phyloP scores from a whole-genome alignment of 2,888 invertebrate genomes.

The Trichopria drosophilae region DNA sequence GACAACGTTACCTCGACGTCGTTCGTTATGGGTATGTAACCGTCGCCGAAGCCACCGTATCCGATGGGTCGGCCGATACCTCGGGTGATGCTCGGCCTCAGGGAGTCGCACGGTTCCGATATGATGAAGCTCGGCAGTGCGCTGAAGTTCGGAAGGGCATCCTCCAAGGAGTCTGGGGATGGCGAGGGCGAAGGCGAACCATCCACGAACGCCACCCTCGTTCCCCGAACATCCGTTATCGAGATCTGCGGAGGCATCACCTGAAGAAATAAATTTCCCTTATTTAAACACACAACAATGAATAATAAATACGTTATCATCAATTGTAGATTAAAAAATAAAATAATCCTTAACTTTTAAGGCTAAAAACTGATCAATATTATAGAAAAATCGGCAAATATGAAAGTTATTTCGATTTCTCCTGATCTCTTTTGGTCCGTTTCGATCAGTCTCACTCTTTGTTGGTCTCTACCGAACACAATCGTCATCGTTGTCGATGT shows the following conservation, averaged over 20 bases:
- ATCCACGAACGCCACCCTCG: slow-evolving; percentile 77
- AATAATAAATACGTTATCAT: no score
- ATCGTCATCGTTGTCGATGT: no score
- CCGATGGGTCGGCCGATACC: slow-evolving; percentile 68
- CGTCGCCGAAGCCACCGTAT: not conserved
- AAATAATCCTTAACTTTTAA: no score
- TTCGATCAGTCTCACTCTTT: no score
- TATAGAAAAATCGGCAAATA: no score
- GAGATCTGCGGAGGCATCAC: slow-evolving; percentile 92
- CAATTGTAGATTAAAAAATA: no score
- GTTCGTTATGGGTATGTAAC: slow-evolving; percentile 48
- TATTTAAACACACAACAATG: no score
- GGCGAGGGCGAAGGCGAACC: slow-evolving; percentile 69
- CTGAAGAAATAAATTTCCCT: no score
- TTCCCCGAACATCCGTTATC: slow-evolving; percentile 87
- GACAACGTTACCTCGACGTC: slow-evolving; percentile 75
- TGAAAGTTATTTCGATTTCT: no score
- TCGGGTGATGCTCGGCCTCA: slow-evolving; percentile 78
- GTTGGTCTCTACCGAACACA: no score
- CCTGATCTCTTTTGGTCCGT: no score
- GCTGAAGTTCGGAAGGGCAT: slow-evolving; percentile 49
- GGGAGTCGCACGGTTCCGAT: slow-evolving; percentile 72
- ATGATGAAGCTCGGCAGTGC: slow-evolving; percentile 65
- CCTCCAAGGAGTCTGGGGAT: slow-evolving; percentile 55
- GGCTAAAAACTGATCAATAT: no score